These are phyloP conservation scores for Delichon dasypus DNA, from an alignment of 2,797 vertebrate genomes.

Conservation along the genomic window DNA sequence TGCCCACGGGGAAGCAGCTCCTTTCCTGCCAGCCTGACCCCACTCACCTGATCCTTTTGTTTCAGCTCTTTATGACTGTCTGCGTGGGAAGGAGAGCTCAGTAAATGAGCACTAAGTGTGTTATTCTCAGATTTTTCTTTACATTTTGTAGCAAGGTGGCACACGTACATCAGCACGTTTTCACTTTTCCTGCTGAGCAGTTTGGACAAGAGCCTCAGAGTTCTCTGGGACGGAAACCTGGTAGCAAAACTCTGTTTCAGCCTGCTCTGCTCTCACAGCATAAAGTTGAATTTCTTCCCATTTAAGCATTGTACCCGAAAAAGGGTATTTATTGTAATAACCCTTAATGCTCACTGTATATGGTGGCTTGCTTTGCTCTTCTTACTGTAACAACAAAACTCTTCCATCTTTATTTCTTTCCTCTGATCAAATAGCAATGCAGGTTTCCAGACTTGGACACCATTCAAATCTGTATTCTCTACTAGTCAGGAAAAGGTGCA, in stretches of 20 bases:
- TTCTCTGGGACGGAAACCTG: background rate
- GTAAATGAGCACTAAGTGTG: constrained; percentile 34
- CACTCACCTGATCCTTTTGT: constrained; percentile 30
- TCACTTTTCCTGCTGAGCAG: background rate
- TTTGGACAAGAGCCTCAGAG: background rate
- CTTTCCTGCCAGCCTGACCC: background rate
- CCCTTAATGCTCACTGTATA: background rate
- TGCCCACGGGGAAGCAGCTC: background rate
- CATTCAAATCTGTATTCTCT: background rate
- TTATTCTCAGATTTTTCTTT: constrained; percentile 16
- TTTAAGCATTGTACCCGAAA: background rate
- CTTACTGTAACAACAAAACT: background rate
- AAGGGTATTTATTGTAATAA: background rate
- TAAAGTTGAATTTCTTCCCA: background rate
- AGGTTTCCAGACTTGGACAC: background rate
- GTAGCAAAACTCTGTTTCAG: background rate
- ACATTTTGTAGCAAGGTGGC: background rate
- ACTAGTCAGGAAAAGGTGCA: background rate
- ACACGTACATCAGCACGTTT: background rate
- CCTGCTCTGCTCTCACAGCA: background rate
- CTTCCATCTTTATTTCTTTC: background rate
- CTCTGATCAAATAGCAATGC: background rate
- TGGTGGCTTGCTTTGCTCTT: background rate
- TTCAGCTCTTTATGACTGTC: constrained; percentile 1
- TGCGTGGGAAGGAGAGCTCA: background rate